Conservation (phyloP, 2,113 vertebrate genomes). For the Cairina moschata region DNA sequence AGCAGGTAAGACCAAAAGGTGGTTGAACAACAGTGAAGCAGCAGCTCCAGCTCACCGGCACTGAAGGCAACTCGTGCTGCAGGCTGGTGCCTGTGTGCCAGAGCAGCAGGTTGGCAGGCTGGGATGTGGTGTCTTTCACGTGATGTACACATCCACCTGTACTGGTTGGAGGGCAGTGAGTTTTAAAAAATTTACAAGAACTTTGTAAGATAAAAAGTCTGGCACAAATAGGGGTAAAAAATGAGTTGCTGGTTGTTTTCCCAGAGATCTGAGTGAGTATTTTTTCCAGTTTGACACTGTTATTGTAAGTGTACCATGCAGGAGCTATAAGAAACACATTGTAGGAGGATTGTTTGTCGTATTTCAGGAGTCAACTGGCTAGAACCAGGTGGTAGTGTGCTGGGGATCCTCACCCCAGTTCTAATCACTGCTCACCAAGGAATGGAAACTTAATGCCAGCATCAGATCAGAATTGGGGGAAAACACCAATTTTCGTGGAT, state of each 20-base stretch:
- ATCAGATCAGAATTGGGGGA: background rate
- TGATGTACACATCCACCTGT: background rate
- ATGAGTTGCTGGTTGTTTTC: no score
- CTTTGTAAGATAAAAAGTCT: background rate
- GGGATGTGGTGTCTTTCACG: background rate
- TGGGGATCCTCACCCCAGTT: background rate
- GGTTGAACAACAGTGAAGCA: background rate
- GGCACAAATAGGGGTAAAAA: background rate
- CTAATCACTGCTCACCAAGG: background rate
- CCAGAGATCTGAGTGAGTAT: background rate
- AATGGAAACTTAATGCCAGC: background rate
- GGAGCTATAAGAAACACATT: background rate
- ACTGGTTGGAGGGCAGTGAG: background rate
- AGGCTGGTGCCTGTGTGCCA: background rate
- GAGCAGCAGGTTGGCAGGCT: rapidly evolving
- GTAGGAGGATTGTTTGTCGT: background rate
- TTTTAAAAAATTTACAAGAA: background rate
- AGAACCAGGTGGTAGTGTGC: background rate
- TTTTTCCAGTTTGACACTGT: background rate
- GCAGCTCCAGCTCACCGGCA: background rate
- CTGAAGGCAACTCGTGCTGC: rapidly evolving
- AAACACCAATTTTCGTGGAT: background rate
- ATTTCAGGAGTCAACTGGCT: background rate
- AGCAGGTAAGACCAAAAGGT: conserved; percentile 76
- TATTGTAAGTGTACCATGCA: background rate